These are phyloP conservation scores for Phragmatobia fuliginosa DNA, from an alignment of 2,888 invertebrate genomes.

Conservation along the genomic window DNA sequence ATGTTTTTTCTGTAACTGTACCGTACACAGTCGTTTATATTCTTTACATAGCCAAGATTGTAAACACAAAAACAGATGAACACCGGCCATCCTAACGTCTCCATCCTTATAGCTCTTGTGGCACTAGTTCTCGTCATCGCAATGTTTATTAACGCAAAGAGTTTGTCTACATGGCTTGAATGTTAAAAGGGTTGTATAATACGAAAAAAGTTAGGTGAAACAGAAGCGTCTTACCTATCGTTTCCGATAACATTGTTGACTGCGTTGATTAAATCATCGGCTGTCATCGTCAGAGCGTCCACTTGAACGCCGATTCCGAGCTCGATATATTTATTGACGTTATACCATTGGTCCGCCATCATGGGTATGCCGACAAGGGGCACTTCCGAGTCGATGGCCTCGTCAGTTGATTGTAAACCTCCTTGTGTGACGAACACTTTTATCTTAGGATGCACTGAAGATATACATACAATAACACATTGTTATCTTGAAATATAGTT, in stretches of 20 bases:
- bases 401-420: constrained; percentile 76
- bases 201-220: no score
- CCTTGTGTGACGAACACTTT: constrained; percentile 76
- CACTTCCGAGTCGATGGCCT: constrained; percentile 71
- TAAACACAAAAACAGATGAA: constrained; percentile 66
- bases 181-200: no score
- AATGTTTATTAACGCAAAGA: no score
- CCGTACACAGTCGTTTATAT: no score
- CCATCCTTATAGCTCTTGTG: no score
- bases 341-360: constrained; percentile 72
- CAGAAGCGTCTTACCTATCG: constrained; percentile 43
- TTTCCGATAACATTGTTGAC: constrained; percentile 54
- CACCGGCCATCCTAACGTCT: neutral
- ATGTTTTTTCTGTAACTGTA: constrained; percentile 42
- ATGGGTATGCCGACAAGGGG: constrained; percentile 75
- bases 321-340: constrained; percentile 61
- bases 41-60: constrained; percentile 40
- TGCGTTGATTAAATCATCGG: constrained; percentile 50
- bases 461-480: neutral
- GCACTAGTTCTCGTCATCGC: no score
- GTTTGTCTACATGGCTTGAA: no score
- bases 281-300: constrained; percentile 57
- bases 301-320: constrained; percentile 64
- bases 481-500: no score
- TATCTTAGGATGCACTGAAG: constrained; percentile 72